phyloP scores from a whole-genome alignment of 2,113 vertebrate species.

The Cromileptes altivelis region DNA sequence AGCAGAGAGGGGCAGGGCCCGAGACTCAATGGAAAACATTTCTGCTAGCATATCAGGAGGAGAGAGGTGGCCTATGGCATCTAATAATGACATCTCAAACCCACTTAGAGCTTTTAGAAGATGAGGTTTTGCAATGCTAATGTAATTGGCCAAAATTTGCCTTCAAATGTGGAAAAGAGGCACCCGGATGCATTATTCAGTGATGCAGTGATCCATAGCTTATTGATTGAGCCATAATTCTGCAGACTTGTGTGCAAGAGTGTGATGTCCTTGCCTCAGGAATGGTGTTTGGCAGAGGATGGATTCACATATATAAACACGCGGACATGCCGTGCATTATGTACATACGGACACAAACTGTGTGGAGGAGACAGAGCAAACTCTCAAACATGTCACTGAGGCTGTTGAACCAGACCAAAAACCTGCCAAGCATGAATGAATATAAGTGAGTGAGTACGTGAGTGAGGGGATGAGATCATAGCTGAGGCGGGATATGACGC shows the following conservation, averaged over 20 bases:
- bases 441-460: slow-evolving; percentile 26
- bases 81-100: slow-evolving; percentile 50
- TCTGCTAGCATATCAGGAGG: slow-evolving; percentile 35
- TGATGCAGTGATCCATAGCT: slow-evolving; percentile 40
- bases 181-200: slow-evolving; percentile 70
- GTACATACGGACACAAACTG: background rate
- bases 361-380: slow-evolving; percentile 5
- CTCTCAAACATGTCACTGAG: slow-evolving; percentile 22
- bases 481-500: slow-evolving; percentile 45
- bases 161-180: slow-evolving; percentile 34
- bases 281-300: slow-evolving; percentile 8
- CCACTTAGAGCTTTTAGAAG: slow-evolving; percentile 66
- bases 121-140: slow-evolving; percentile 59
- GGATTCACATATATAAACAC: background rate
- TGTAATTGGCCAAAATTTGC: slow-evolving; percentile 45
- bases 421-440: slow-evolving; percentile 45
- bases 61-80: slow-evolving; percentile 22
- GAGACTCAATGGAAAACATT: slow-evolving; percentile 34
- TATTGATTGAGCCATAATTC: slow-evolving; percentile 57
- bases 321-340: background rate
- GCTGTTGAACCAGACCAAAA: slow-evolving; percentile 25
- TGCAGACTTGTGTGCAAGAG: slow-evolving; percentile 15
- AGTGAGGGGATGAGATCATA: slow-evolving; percentile 43
- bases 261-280: background rate
- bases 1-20: background rate